These are phyloP conservation scores for Lysandra bellargus DNA, from an alignment of 2,888 invertebrate genomes.

Conservation along the genomic window DNA sequence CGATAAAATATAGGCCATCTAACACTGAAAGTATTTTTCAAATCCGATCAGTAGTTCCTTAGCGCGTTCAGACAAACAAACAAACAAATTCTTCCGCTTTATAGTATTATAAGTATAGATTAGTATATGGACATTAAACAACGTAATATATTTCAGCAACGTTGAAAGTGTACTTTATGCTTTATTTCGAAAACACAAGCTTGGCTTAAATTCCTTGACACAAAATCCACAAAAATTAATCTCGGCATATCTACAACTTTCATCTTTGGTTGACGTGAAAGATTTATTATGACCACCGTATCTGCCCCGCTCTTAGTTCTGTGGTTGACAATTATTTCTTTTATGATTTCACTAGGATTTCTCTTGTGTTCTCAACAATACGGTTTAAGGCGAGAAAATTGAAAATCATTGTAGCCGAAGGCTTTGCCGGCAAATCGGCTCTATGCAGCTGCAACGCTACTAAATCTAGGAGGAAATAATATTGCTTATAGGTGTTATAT, in stretches of 20 bases:
- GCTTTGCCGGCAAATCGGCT: background rate
- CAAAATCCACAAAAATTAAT: background rate
- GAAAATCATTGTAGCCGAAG: slow-evolving; percentile 6
- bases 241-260: background rate
- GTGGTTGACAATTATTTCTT: slow-evolving; percentile 44
- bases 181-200: background rate
- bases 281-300: background rate
- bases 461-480: background rate
- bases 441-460: background rate
- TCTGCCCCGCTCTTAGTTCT: background rate
- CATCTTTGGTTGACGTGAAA: background rate
- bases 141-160: too few species aligned
- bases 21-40: too few species aligned
- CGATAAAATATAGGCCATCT: too few species aligned
- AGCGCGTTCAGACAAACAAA: too few species aligned
- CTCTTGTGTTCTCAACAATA: slow-evolving; percentile 45
- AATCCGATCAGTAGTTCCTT: too few species aligned
- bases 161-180: background rate
- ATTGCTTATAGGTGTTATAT: background rate
- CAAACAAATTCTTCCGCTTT: too few species aligned
- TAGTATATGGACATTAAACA: too few species aligned
- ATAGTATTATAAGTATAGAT: too few species aligned
- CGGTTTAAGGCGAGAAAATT: slow-evolving; percentile 5
- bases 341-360: slow-evolving; percentile 51
- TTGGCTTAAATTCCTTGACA: background rate